phyloP scores from a whole-genome alignment of 23 tunicate genomes.

The Diplosoma virens region DNA sequence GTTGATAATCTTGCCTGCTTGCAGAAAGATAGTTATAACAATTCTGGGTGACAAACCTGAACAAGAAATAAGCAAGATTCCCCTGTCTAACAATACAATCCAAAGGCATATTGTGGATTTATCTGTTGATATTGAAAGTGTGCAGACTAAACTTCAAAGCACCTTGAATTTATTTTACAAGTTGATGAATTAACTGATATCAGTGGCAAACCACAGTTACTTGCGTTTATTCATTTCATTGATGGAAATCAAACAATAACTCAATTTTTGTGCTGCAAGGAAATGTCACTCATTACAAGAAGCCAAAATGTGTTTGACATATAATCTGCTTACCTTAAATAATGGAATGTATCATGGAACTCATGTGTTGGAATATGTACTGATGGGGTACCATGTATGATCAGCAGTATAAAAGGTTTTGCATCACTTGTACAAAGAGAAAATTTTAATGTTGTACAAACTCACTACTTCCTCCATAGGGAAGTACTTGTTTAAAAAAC shows the following conservation, averaged over 20 bases:
- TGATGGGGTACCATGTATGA: not conserved
- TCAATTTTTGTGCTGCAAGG: no score
- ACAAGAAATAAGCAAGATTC: not conserved
- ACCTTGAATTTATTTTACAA: no score
- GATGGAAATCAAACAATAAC: no score
- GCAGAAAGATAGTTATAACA: not conserved
- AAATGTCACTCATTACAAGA: no score
- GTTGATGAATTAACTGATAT: not conserved
- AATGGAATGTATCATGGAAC: not conserved
- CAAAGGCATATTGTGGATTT: not conserved
- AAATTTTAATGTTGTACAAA: not conserved
- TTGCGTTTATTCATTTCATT: not conserved
- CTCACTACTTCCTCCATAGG: no score
- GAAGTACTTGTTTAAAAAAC: no score
- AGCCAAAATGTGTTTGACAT: no score
- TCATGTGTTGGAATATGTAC: not conserved
- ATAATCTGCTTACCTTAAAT: no score
- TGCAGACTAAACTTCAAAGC: no score
- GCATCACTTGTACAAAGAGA: not conserved
- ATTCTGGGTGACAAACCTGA: not conserved
- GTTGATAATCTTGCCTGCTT: not conserved
- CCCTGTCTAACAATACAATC: not conserved
- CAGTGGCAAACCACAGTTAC: not conserved
- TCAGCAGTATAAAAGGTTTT: not conserved
- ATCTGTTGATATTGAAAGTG: no score